Conservation (phyloP, 2,888 invertebrate genomes). For the Apocheima hispidaria region DNA sequence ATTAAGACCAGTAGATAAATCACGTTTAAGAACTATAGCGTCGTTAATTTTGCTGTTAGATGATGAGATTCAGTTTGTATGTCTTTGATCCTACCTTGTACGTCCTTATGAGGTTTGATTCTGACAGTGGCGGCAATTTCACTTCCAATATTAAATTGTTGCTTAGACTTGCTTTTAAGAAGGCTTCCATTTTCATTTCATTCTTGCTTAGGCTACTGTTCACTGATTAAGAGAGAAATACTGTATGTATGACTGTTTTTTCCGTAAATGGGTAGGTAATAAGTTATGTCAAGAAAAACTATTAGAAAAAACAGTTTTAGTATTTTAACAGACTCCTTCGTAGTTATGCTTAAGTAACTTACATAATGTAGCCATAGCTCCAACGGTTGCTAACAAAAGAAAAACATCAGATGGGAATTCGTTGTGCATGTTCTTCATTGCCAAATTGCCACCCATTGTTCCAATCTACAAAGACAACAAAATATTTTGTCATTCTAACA, state of each 20-base stretch:
- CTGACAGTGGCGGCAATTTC: conserved; percentile 75
- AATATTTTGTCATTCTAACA: too few relatives aligned
- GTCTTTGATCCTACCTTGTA: conserved; percentile 65
- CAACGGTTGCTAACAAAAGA: conserved; percentile 74
- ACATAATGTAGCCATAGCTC: conserved; percentile 62
- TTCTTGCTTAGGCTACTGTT: conserved; percentile 51
- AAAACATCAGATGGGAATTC: conserved; percentile 91
- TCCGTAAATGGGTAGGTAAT: not conserved
- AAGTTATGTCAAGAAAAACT: too few relatives aligned
- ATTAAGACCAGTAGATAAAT: too few relatives aligned
- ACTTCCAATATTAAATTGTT: conserved; percentile 77
- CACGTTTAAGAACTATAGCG: too few relatives aligned
- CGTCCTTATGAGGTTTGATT: conserved; percentile 66
- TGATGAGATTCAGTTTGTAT: not conserved
- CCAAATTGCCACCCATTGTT: conserved; percentile 89
- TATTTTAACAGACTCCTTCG: not conserved
- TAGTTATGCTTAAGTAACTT: conserved; percentile 36
- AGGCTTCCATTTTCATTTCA: conserved; percentile 64
- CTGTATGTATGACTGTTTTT: not conserved
- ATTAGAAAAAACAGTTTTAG: too few relatives aligned
- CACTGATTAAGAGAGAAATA: conserved; percentile 51
- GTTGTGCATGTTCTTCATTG: conserved; percentile 88
- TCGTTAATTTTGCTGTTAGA: too few relatives aligned
- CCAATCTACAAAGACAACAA: conserved; percentile 84
- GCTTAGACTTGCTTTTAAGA: conserved; percentile 71